Conservation (phyloP, 37 sponge, comb jelly and placozoan genomes). For the Axinella damicornis region DNA sequence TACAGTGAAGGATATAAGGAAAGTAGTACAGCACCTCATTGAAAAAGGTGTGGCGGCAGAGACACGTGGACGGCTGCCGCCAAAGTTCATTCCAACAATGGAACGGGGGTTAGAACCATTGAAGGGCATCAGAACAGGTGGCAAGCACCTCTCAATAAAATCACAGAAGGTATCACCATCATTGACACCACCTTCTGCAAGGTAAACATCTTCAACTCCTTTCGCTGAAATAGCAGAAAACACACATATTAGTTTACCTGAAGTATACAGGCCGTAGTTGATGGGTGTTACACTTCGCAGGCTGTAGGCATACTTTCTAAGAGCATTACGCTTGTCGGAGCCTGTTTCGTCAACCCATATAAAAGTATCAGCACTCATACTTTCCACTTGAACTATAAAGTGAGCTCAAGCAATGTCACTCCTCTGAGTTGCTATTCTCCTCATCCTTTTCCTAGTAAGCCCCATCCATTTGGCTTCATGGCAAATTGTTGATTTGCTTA, state of each 20-base stretch:
- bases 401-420: conserved; percentile 13
- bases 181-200: conserved; percentile 20
- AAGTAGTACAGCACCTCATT: too few species aligned
- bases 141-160: conserved; percentile 13
- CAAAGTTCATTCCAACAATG: conserved; percentile 22
- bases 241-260: neutral
- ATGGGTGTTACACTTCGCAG: conserved; percentile 15
- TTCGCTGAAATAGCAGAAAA: neutral
- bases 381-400: conserved; percentile 16
- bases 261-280: neutral
- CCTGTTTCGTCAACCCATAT: conserved; percentile 27
- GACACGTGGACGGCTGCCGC: too few species aligned
- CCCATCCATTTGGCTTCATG: conserved; percentile 15
- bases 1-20: too few species aligned
- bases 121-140: conserved; percentile 30
- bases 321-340: neutral
- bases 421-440: conserved; percentile 14
- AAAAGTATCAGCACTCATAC: neutral
- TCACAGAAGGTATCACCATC: conserved; percentile 25
- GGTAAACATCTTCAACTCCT: conserved; percentile 38
- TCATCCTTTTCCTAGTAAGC: conserved; percentile 4
- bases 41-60: too few species aligned
- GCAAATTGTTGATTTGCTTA: conserved; percentile 17
- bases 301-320: conserved; percentile 23
- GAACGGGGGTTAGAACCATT: conserved; percentile 39